A percentile compares a stretch with the other conserved stretches of the same genome.
Conservation (phyloP, 2,888 invertebrate species). For the Clepsis dumicolana region DNA sequence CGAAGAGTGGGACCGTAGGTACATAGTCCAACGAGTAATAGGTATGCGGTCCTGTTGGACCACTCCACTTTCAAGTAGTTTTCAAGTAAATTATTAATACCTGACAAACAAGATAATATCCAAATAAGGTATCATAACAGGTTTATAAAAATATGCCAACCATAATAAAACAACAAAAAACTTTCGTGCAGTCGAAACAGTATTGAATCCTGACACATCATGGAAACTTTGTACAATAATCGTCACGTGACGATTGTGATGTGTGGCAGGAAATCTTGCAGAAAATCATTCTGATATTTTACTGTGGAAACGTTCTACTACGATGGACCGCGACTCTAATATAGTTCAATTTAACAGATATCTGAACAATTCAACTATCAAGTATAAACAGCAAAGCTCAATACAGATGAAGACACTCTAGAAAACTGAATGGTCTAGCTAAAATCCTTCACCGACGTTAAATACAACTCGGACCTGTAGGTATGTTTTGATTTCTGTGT, state of each 20-base stretch:
- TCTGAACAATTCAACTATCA: too few species aligned
- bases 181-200: not conserved
- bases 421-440: not conserved
- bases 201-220: not conserved
- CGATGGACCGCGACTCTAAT: not conserved
- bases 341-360: too few species aligned
- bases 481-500: constrained; percentile 5
- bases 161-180: not conserved
- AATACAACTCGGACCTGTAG: not conserved
- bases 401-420: not conserved
- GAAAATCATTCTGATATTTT: not conserved
- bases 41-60: not conserved
- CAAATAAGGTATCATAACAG: not conserved
- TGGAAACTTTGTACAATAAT: not conserved
- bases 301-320: not conserved
- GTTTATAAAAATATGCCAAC: not conserved
- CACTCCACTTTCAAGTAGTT: not conserved
- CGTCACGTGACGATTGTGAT: not conserved
- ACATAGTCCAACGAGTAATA: not conserved
- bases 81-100: not conserved
- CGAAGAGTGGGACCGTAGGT: not conserved
- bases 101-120: not conserved
- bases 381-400: too few species aligned
- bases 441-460: not conserved
- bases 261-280: not conserved